Evolutionary conservation across 2,797 vertebrate genomes (phyloP), one percentile per base, ranked within the genome.

Genomic region (Zalophus californianus): DNA sequence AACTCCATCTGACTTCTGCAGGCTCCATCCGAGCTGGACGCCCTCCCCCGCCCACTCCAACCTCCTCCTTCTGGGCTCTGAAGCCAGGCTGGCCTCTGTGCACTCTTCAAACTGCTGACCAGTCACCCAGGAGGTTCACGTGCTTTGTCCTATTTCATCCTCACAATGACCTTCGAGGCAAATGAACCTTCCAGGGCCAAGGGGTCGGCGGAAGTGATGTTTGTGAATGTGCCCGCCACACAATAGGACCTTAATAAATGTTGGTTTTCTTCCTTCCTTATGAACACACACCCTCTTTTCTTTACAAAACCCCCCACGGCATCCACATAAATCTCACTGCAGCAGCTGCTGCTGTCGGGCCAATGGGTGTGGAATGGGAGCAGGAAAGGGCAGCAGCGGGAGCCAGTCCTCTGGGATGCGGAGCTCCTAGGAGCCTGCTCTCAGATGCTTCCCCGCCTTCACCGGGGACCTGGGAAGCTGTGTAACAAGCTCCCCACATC

Each of bases 201-300:
- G 77, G 44, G 60, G 10, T 27, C 14, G 44, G 62, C 13, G 58
- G 94, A 93, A 97, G 72, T 44, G 56, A 58, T 78, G 58, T 90
- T 94, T 97, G 83, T 12, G 1, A 96, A 62, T 29, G 70, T 90
- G 96, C 83, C 94, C 44, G 72, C 56, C 72, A 18, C 87, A 97
- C 97, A 97, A 96, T 96, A 62, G 90, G 62, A 73, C 58, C 77
- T 93, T 95, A 94, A 89, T 85, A 73, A 90, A 94, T 95, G 93
- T 73, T 70, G 60, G 29, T 32, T 97, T 95, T 96, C 97, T 97
- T 98, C 97, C 97, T 98, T 96, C 96, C 96, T 97, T 64, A 9
- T 66, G 72, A 68, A 88, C 29, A 88, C 96, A 97, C 92, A n/a
- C 95, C 98, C 96, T 92, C 90, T 98, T 96, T 97, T 96, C 85